Percentiles rank a stretch among this genome's conserved stretches.
Evolutionary conservation across 2,797 vertebrate genomes (phyloP).

Genomic region (Brotula barbata): DNA sequence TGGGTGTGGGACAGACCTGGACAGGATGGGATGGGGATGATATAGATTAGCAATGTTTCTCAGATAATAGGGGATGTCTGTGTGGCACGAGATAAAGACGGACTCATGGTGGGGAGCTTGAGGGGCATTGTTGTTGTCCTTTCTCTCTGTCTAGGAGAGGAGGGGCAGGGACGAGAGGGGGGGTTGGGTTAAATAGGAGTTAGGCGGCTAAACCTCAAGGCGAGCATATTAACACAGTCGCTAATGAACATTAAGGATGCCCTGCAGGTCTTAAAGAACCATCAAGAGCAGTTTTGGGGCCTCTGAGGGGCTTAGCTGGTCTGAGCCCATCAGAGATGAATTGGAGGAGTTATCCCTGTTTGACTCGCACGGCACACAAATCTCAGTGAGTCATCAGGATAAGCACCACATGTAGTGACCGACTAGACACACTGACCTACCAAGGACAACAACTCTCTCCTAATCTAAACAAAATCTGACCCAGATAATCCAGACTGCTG

Average conservation of each 20-base stretch:
- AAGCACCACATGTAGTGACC: slow-evolving; percentile 14
- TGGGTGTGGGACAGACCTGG: slow-evolving; percentile 45
- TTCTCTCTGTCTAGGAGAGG: slow-evolving; percentile 27
- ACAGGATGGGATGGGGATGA: slow-evolving; percentile 27
- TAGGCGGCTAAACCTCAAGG: slow-evolving; percentile 31
- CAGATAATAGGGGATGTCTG: slow-evolving; percentile 62
- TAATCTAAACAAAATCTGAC: slow-evolving; percentile 35
- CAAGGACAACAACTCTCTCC: slow-evolving; percentile 25
- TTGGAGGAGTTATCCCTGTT: slow-evolving; percentile 56
- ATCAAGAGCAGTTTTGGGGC: slow-evolving; percentile 53
- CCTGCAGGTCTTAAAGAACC: slow-evolving; percentile 40
- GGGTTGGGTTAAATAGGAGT: slow-evolving; percentile 16
- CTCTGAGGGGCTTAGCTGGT: slow-evolving; percentile 50
- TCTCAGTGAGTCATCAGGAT: slow-evolving; percentile 8
- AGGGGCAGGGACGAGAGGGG: background rate
- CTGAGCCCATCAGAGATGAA: slow-evolving; percentile 67
- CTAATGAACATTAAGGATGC: slow-evolving; percentile 56
- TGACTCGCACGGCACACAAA: background rate
- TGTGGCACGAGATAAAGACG: slow-evolving; percentile 50
- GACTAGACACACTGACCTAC: slow-evolving; percentile 9
- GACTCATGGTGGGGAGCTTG: background rate
- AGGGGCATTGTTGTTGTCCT: slow-evolving; percentile 31
- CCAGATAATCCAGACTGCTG: slow-evolving; percentile 45
- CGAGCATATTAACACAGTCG: slow-evolving; percentile 50
- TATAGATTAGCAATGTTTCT: slow-evolving; percentile 54